Conservation (phyloP, 2,888 invertebrate genomes). For the Thecocarcelia acutangulata region DNA sequence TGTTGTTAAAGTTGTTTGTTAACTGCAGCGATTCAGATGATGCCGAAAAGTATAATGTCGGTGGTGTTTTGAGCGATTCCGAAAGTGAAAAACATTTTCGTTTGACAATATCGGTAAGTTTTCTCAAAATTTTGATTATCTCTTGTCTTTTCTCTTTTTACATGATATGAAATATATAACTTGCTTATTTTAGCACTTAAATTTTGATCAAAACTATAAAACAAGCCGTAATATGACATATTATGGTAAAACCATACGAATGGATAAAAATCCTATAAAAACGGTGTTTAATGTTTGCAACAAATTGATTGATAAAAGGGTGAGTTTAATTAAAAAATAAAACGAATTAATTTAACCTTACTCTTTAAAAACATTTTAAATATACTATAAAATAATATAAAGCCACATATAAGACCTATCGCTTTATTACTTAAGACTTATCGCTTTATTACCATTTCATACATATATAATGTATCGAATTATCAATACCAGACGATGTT, state of each 20-base stretch:
- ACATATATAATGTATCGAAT: no score
- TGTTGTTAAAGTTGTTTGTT: slow-evolving; percentile 20
- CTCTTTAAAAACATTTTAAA: no score
- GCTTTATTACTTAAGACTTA: no score
- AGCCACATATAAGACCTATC: no score
- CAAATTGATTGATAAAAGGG: slow-evolving; percentile 91
- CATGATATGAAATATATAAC: no score
- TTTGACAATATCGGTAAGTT: slow-evolving; percentile 90
- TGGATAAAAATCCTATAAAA: slow-evolving; percentile 97
- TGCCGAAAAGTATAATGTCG: slow-evolving; percentile 90
- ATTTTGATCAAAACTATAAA: slow-evolving; percentile 89
- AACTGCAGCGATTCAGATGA: slow-evolving; percentile 80
- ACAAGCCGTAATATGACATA: slow-evolving; percentile 93
- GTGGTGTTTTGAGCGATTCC: slow-evolving; percentile 94
- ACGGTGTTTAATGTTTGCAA: slow-evolving; percentile 97
- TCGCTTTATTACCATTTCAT: no score
- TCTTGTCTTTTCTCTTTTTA: no score
- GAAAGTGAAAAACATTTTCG: slow-evolving; percentile 91
- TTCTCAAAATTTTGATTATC: not conserved
- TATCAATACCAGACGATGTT: no score
- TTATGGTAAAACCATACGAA: slow-evolving; percentile 93
- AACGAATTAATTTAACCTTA: no score
- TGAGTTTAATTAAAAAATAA: slow-evolving; percentile 79
- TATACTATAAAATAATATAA: not conserved
- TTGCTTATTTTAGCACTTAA: slow-evolving; percentile 86